Evolutionary conservation across 2,888 invertebrate species (phyloP).

Genomic region (Plagodis dolabraria): DNA sequence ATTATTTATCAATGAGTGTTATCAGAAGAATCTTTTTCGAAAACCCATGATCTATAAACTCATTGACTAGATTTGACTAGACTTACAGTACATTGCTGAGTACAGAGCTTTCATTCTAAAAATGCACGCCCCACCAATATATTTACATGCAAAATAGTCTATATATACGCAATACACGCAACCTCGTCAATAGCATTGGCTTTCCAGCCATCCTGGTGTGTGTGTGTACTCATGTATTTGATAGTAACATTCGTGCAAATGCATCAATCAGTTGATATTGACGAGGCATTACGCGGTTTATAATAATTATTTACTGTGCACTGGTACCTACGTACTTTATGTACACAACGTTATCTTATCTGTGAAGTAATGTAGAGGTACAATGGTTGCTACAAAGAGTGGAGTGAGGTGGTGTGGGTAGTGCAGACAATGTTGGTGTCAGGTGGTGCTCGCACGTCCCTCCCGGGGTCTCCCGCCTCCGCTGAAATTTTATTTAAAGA

Average conservation of each 20-base stretch:
- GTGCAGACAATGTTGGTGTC: conserved; percentile 74
- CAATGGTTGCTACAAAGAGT: conserved; percentile 54
- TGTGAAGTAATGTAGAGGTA: conserved; percentile 54
- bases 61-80: too few species aligned
- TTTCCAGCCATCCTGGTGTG: too few species aligned
- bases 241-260: neutral
- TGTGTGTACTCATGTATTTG: too few species aligned
- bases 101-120: too few species aligned
- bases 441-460: conserved; percentile 68
- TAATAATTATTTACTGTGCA: conserved; percentile 54
- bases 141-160: too few species aligned
- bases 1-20: too few species aligned
- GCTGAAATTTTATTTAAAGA: conserved; percentile 39
- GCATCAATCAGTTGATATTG: conserved; percentile 35
- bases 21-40: too few species aligned
- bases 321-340: conserved; percentile 36
- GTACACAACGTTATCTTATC: conserved; percentile 70
- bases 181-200: too few species aligned
- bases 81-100: too few species aligned
- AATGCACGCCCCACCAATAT: too few species aligned
- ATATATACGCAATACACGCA: too few species aligned
- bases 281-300: conserved; percentile 38
- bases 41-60: too few species aligned
- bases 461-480: conserved; percentile 46
- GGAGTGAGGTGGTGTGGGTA: conserved; percentile 46